These are phyloP conservation scores for Triplophysa dalaica DNA, from an alignment of 2,113 vertebrate species.

Conservation along the genomic window DNA sequence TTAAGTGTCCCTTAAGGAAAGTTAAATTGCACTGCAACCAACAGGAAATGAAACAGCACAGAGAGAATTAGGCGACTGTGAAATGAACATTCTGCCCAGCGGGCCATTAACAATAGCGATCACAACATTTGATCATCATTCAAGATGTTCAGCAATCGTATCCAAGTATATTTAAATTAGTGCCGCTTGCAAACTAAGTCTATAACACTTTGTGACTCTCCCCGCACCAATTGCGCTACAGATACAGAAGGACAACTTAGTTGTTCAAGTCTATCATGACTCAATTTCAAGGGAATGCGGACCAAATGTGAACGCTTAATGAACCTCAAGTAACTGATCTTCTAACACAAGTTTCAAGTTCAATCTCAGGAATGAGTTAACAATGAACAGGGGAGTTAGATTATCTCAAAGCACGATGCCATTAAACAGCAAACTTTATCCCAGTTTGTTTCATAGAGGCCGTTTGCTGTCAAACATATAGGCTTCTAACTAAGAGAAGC, in stretches of 20 bases:
- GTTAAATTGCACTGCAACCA: neutral
- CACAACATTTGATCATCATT: neutral
- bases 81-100: neutral
- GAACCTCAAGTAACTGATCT: too few species aligned
- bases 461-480: neutral
- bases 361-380: too few species aligned
- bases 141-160: neutral
- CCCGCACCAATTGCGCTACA: too few species aligned
- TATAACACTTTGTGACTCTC: too few species aligned
- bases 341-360: too few species aligned
- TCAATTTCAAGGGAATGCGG: too few species aligned
- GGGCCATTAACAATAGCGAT: neutral
- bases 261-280: too few species aligned
- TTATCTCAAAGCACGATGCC: neutral
- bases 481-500: neutral
- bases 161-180: too few species aligned
- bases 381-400: too few species aligned
- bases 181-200: too few species aligned
- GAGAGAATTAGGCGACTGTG: neutral
- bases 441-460: neutral
- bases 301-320: too few species aligned
- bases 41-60: constrained; percentile 1
- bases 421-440: neutral
- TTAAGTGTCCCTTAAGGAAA: neutral
- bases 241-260: neutral